Conservation (phyloP, 2,888 invertebrate genomes). For the Acanthoscelides obtectus region DNA sequence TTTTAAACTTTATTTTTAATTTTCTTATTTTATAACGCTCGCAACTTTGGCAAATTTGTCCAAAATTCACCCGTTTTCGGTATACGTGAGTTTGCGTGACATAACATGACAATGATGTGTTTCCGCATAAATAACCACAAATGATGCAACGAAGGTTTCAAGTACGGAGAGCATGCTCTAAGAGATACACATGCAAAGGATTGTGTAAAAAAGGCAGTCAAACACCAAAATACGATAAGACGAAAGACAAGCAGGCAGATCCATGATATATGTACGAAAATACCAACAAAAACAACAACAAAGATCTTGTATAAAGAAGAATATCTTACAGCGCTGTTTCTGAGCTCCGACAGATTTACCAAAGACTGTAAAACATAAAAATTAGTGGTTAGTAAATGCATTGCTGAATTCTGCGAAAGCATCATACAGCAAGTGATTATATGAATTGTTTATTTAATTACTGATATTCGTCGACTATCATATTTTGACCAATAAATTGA, state of each 20-base stretch:
- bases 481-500: too few species aligned
- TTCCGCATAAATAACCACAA: background rate
- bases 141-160: background rate
- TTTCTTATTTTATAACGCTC: too few species aligned
- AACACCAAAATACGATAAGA: conserved; percentile 12
- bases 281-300: conserved; percentile 17
- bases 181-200: conserved; percentile 9
- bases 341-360: conserved; percentile 50
- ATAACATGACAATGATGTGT: too few species aligned
- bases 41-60: too few species aligned
- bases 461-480: too few species aligned
- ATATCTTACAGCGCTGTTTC: conserved; percentile 42
- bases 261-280: conserved; percentile 18
- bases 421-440: background rate
- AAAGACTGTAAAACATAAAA: conserved; percentile 53
- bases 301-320: conserved; percentile 23
- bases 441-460: background rate
- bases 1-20: too few species aligned
- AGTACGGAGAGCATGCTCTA: background rate
- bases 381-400: conserved; percentile 16
- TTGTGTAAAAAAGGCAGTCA: conserved; percentile 7
- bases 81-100: too few species aligned
- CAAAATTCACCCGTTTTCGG: too few species aligned
- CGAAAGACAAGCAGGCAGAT: conserved; percentile 19
- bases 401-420: background rate